A percentile compares a stretch with the other conserved stretches of the same genome.
These are phyloP conservation scores for Peromyscus attwateri DNA, from an alignment of 2,797 vertebrate species.

Conservation along the genomic window DNA sequence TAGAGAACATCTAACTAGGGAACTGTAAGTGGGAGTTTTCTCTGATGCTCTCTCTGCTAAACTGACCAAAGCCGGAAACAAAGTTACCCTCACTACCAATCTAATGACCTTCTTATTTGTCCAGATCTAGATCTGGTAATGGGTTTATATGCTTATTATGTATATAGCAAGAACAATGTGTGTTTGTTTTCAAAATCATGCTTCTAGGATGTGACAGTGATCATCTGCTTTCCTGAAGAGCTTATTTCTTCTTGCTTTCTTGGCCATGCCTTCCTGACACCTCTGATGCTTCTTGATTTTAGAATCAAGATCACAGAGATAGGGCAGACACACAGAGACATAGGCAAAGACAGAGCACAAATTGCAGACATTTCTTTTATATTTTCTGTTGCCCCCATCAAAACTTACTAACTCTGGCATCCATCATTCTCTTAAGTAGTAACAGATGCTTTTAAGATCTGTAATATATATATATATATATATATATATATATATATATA, in stretches of 20 bases:
- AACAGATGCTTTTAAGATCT: not conserved
- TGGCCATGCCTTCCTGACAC: not conserved
- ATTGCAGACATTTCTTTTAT: not conserved
- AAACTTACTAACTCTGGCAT: not conserved
- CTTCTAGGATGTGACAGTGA: not conserved
- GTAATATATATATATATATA: no score
- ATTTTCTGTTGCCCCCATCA: not conserved
- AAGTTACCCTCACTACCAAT: not conserved
- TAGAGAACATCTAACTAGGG: slow-evolving; percentile 30
- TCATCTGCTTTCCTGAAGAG: slow-evolving; percentile 24
- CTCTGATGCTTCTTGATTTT: not conserved
- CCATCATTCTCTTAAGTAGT: not conserved
- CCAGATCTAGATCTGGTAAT: not conserved
- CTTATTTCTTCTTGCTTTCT: slow-evolving; percentile 27
- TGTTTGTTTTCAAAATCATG: not conserved
- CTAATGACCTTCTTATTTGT: not conserved
- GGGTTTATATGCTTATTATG: slow-evolving; percentile 41
- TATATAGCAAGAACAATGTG: slow-evolving; percentile 20
- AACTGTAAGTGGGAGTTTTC: slow-evolving; percentile 9
- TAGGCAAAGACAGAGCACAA: not conserved
- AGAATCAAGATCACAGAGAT: not conserved
- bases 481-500: not conserved
- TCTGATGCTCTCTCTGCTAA: not conserved
- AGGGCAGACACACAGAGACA: not conserved
- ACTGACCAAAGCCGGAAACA: not conserved